Evolutionary conservation across 2,888 invertebrate species (phyloP).

Genomic region (Oxytorus armatus): DNA sequence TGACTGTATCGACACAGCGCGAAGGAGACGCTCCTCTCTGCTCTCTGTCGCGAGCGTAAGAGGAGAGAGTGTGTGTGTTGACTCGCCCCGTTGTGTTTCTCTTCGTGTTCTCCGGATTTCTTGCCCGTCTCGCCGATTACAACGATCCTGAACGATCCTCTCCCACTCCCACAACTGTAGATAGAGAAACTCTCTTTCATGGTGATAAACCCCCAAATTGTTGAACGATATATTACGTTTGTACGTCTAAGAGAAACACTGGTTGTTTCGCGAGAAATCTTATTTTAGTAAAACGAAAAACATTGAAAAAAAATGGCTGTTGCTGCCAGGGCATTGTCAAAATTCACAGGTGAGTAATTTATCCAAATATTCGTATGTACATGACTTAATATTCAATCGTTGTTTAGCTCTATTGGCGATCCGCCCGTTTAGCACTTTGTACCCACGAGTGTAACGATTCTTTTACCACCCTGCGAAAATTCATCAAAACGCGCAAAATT

Average conservation of each 20-base stretch:
- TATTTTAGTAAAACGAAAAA: too few species aligned
- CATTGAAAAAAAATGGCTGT: constrained; percentile 79
- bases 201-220: constrained; percentile 68
- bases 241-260: constrained; percentile 48
- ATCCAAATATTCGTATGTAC: not conserved
- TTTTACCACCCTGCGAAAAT: too few species aligned
- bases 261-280: constrained; percentile 51
- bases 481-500: constrained; percentile 3
- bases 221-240: constrained; percentile 65
- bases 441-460: constrained; percentile 46
- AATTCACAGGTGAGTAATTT: constrained; percentile 79
- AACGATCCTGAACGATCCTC: too few species aligned
- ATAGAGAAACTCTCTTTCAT: constrained; percentile 74
- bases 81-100: constrained; percentile 57
- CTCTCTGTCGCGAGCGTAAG: constrained; percentile 20
- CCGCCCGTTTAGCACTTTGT: constrained; percentile 55
- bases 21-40: constrained; percentile 33
- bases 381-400: not conserved
- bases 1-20: constrained; percentile 64
- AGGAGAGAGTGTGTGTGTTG: constrained; percentile 25
- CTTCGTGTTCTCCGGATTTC: constrained; percentile 69
- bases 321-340: constrained; percentile 81
- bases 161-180: constrained; percentile 71
- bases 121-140: constrained; percentile 62
- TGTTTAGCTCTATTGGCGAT: constrained; percentile 48